Conservation (phyloP, 2,113 vertebrate genomes). For the Sphyrna mokarran region DNA sequence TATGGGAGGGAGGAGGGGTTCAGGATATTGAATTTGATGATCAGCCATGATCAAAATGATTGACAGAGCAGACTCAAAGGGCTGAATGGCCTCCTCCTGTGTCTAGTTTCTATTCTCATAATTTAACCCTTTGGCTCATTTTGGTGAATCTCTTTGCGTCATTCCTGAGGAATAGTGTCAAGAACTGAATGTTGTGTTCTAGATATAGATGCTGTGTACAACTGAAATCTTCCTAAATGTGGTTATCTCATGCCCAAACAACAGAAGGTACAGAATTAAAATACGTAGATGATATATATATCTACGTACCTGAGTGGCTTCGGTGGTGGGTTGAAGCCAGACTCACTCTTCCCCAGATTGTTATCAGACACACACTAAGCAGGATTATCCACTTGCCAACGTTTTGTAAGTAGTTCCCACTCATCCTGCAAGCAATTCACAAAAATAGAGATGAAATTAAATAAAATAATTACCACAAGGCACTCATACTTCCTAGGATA, state of each 20-base stretch:
- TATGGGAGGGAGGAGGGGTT: too few relatives aligned
- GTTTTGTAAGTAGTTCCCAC: slow-evolving; percentile 62
- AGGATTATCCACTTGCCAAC: slow-evolving; percentile 73
- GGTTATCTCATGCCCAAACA: neutral
- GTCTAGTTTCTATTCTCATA: neutral
- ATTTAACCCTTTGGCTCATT: neutral
- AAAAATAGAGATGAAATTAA: neutral
- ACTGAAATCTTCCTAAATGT: neutral
- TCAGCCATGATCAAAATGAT: too few relatives aligned
- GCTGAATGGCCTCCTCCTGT: too few relatives aligned
- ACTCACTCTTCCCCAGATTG: slow-evolving; percentile 73
- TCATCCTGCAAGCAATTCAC: slow-evolving; percentile 61
- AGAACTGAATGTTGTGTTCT: too few relatives aligned
- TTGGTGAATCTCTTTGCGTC: neutral
- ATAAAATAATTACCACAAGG: neutral
- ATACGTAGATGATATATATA: too few relatives aligned
- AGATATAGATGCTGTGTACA: too few relatives aligned
- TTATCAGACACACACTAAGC: slow-evolving; percentile 75
- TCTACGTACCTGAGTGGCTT: slow-evolving; percentile 73
- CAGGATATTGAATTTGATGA: too few relatives aligned
- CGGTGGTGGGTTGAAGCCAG: slow-evolving; percentile 68
- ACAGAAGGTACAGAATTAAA: neutral
- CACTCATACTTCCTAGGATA: neutral
- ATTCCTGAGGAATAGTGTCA: neutral
- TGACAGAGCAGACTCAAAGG: too few relatives aligned